Conservation (phyloP, 2,888 invertebrate species). For the Gastracanthus pulcherrimus region DNA sequence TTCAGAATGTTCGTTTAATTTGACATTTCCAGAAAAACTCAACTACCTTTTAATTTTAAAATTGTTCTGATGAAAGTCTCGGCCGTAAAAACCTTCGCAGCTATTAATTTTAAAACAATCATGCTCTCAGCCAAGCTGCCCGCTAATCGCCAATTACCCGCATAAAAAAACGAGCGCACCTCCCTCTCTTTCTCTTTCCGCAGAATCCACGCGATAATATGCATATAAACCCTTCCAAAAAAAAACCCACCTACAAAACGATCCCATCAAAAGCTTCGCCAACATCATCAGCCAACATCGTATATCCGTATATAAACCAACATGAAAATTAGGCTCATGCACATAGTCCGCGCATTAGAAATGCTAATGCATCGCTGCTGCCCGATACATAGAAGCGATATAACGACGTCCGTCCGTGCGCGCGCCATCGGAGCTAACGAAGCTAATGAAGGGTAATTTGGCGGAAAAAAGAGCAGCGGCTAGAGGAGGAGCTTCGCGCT, state of each 20-base stretch:
- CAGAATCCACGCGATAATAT: not conserved
- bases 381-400: not conserved
- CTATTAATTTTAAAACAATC: no score
- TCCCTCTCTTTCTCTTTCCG: no score
- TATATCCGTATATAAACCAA: no score
- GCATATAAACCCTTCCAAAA: not conserved
- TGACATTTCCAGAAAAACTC: not conserved
- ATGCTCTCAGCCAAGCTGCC: not conserved
- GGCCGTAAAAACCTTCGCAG: not conserved
- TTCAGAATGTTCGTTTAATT: not conserved
- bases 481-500: no score
- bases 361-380: not conserved
- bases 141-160: not conserved
- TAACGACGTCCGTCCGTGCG: not conserved
- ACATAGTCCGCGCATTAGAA: not conserved
- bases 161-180: no score
- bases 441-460: conserved; percentile 13
- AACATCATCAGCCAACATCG: not conserved
- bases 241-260: no score
- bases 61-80: not conserved
- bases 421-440: not conserved
- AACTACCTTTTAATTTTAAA: not conserved
- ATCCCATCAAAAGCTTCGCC: not conserved
- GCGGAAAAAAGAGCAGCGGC: not conserved
- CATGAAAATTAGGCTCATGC: not conserved